Base-by-base conservation (phyloP, 2,113 vertebrate genomes). In the Spea multiplicata region DNA sequence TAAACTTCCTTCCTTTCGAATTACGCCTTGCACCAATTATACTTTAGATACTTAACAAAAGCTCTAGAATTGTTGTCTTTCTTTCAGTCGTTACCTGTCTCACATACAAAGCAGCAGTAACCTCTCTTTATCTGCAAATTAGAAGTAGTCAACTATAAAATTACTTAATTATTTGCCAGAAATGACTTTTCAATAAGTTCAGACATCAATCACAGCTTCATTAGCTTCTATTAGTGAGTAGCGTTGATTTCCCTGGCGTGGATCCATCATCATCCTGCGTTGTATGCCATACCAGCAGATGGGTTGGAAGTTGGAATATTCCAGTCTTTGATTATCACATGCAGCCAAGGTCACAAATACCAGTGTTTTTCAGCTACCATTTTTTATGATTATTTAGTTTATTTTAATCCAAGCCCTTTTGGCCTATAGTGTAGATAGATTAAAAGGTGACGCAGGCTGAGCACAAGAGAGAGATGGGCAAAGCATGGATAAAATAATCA, bases 81-180 rank as follows among this genome's bases (percentile, higher is more conserved):
- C 46, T 59, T 13, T 50, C 77, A 53, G 50, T 61, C 10, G 66
- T 66, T 71, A 67, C 71, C 70, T 68, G 62, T 73, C 73, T 73
- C 71, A 67, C 50, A 72, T 62, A 80, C 44, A 44, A 44, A 59
- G 50, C 62, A n/a, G 52, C 46, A 30, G 70, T 59, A 67, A 48
- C 48, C 44, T 53, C 44, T 55, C 67, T 67, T 80, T 80, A 73
- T 73, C 62, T 59, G 62, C 71, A 80, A 73, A 80, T 80, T 73
- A 73, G 64, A 80, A 80, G 77, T 80, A 80, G 69, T 80, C 70
- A 80, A 73, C 77, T 80, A 80, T 80, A 80, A 80, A 80, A 80
- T 80, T 80, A 52, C 70, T 80, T 80, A 80, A 80, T 80, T 80
- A 80, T 80, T 73, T 80, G 71, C 77, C 53, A 80, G 77, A 73